Conservation (phyloP, 2,113 vertebrate genomes). For the Varanus komodoensis region DNA sequence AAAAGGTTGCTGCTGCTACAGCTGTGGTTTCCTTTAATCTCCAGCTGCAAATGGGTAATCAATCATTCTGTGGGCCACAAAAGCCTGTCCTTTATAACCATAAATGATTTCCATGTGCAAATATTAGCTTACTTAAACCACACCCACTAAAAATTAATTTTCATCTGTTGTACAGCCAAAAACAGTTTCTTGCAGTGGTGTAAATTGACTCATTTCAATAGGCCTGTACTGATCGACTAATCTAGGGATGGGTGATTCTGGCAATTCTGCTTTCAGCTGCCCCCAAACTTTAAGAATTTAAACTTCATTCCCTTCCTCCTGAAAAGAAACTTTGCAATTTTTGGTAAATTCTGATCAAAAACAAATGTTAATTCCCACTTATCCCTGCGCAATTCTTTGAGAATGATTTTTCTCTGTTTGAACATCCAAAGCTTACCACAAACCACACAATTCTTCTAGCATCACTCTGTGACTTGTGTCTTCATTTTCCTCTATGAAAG, state of each 20-base stretch:
- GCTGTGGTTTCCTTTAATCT: slow-evolving; percentile 37
- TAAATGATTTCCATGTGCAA: slow-evolving; percentile 57
- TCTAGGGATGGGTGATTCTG: not conserved
- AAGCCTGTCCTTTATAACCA: slow-evolving; percentile 29
- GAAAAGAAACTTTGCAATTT: too few relatives aligned
- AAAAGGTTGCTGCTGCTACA: slow-evolving; percentile 33
- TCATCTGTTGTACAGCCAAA: slow-evolving; percentile 39
- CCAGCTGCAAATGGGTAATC: slow-evolving; percentile 48
- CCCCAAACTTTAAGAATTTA: too few relatives aligned
- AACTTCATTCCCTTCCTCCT: too few relatives aligned
- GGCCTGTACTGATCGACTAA: not conserved
- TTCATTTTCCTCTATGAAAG: slow-evolving; percentile 52
- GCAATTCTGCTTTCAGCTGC: too few relatives aligned
- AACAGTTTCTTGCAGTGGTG: slow-evolving; percentile 52
- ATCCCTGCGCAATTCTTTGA: not conserved
- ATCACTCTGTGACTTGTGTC: slow-evolving; percentile 48
- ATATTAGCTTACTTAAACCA: slow-evolving; percentile 54
- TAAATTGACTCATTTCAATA: slow-evolving; percentile 36
- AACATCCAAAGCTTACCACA: slow-evolving; percentile 56
- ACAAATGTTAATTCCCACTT: too few relatives aligned
- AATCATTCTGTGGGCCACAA: slow-evolving; percentile 46
- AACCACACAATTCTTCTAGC: slow-evolving; percentile 55
- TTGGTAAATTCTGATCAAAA: too few relatives aligned
- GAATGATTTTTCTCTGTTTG: not conserved
- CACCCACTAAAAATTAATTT: slow-evolving; percentile 9